A percentile compares a stretch with the other conserved stretches of the same genome.
Conservation (phyloP, 2,113 vertebrate genomes). For the Chiloscyllium plagiosum region DNA sequence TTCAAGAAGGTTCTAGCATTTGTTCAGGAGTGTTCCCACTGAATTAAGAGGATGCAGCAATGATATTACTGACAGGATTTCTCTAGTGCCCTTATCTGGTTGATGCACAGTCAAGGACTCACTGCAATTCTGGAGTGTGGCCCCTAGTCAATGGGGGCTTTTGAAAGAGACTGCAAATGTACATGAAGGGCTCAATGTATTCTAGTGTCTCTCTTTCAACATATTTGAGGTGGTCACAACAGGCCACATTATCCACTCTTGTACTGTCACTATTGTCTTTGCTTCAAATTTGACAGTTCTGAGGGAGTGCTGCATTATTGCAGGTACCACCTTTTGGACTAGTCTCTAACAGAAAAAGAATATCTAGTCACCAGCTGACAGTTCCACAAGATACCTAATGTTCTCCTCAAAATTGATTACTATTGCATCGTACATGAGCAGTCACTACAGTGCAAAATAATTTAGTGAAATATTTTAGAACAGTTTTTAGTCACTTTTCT, state of each 20-base stretch:
- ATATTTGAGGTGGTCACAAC: no score
- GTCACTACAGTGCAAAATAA: neutral
- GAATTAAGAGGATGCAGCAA: neutral
- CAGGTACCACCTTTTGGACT: neutral
- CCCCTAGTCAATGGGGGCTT: no score
- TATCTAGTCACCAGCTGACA: neutral
- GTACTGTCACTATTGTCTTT: no score
- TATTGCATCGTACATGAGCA: neutral
- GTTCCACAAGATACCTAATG: neutral
- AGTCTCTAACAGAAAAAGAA: neutral
- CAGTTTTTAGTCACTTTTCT: neutral
- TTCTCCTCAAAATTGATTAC: neutral
- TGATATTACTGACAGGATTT: neutral
- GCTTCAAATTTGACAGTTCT: neutral
- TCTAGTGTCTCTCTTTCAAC: no score
- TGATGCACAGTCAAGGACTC: neutral
- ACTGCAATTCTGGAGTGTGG: neutral
- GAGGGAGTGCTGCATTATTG: neutral
- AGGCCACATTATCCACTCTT: no score
- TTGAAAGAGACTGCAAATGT: no score
- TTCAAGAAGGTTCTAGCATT: neutral
- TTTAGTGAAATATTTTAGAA: neutral
- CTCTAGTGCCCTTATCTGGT: neutral
- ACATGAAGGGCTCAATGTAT: no score
- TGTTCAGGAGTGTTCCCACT: neutral